phyloP scores from a whole-genome alignment of 1,140 invertebrate genomes.

The Monomorium pharaonis region DNA sequence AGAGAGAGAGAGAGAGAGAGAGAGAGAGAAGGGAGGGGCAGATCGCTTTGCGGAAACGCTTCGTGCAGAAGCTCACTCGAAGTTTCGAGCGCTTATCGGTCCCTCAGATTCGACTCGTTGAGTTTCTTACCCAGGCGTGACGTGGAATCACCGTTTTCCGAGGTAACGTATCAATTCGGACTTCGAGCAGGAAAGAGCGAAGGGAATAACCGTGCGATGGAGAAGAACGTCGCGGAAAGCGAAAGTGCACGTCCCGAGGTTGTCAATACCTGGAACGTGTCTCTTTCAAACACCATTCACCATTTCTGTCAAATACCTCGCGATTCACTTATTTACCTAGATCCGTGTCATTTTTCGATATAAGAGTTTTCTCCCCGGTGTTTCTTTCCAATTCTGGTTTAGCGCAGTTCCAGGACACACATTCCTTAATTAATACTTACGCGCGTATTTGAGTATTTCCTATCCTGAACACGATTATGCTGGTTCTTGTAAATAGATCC shows the following conservation, averaged over 20 bases:
- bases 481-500: slow-evolving; percentile 51
- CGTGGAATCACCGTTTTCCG: slow-evolving; percentile 50
- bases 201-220: not conserved
- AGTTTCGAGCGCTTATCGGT: slow-evolving; percentile 60
- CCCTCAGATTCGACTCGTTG: slow-evolving; percentile 63
- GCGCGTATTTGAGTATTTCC: not conserved
- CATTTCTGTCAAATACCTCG: not conserved
- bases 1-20: too few species aligned
- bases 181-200: not conserved
- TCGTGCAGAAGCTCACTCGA: slow-evolving; percentile 31
- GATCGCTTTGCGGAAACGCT: slow-evolving; percentile 44
- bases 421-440: not conserved
- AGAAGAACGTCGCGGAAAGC: not conserved
- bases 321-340: not conserved
- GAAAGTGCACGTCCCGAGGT: slow-evolving; percentile 12
- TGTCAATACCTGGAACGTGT: slow-evolving; percentile 39
- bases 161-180: slow-evolving; percentile 62
- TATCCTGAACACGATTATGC: not conserved
- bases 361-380: slow-evolving; percentile 1
- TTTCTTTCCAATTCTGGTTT: not conserved
- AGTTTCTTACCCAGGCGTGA: slow-evolving; percentile 55
- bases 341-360: not conserved
- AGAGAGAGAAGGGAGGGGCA: too few species aligned
- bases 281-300: slow-evolving; percentile 24
- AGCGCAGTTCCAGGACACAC: too few species aligned